These are phyloP conservation scores for Antheraea mylitta DNA, from an alignment of 1,140 invertebrate species.

Conservation along the genomic window DNA sequence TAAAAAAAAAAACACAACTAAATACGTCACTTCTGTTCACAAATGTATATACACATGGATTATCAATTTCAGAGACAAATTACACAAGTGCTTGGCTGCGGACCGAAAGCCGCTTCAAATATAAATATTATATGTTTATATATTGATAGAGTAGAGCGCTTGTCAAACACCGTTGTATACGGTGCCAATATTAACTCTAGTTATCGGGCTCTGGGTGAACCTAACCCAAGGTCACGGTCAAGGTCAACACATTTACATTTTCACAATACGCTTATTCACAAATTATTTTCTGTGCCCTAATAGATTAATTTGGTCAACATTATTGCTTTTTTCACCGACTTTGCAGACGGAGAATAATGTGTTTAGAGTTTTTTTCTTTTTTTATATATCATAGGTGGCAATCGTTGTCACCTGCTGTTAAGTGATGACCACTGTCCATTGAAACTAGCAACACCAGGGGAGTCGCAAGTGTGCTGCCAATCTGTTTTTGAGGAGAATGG, in stretches of 20 bases:
- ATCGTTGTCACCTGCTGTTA: no score
- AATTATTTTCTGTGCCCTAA: no score
- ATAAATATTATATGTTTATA: conserved; percentile 79
- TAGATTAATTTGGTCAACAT: no score
- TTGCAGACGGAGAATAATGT: no score
- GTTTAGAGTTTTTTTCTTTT: no score
- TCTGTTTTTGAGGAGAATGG: no score
- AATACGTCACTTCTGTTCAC: conserved; percentile 24
- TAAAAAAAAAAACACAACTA: conserved; percentile 26
- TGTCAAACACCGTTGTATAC: conserved; percentile 69
- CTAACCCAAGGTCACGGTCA: conserved; percentile 62
- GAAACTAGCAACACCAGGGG: no score
- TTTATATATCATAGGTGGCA: no score
- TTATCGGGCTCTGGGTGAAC: conserved; percentile 62
- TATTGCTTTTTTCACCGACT: no score
- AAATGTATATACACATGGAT: conserved; percentile 39
- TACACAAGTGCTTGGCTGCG: conserved; percentile 63
- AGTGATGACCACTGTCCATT: no score
- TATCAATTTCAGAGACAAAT: conserved; percentile 72
- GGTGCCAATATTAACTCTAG: conserved; percentile 76
- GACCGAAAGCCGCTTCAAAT: conserved; percentile 69
- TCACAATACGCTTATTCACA: conserved; percentile 13
- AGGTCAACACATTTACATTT: conserved; percentile 52
- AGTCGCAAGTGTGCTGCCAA: no score
- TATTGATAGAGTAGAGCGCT: conserved; percentile 76